Evolutionary conservation across 1,140 invertebrate species (phyloP), one percentile per base, ranked within the genome.

Genomic region (Scaptomyza hsui): DNA sequence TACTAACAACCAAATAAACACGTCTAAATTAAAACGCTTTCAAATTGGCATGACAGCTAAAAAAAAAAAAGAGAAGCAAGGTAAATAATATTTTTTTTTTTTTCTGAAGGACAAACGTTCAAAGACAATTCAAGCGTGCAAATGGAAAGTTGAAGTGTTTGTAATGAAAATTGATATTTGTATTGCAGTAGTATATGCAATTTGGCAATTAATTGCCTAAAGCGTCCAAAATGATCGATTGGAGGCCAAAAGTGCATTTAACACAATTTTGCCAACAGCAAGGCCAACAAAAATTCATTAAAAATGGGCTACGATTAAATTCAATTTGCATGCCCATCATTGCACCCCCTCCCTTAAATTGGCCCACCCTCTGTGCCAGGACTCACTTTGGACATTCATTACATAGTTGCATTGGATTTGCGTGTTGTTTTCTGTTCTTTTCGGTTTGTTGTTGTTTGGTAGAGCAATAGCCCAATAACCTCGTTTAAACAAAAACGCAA

Each of bases 141-240:
- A 45, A 26, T 5, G 15, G 10, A 13, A 5, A 44, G 52, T 15
- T 18, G 9, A 41, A 48, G 32, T 70, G 26, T 29, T n/a, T n/a
- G 51, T 56, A 63, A 56, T 67, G 67, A 52, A 45, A 61, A 68
- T 61, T 35, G 35, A 29, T 63, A 70, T 67, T 49, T 7, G 47
- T 52, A 49, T 44, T 64, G 29, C 49, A 62, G n/a, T n/a, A n/a
- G n/a, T n/a, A 48, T 51, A 42, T 29, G 42, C 37, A 53, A 48
- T 69, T 55, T 13, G 16, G 48, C 65, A 62, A 47, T 69, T 61
- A 59, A 70, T 64, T 47, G 32, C 47, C 35, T 26, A 41, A 37
- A 12, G 29, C 18, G n/a, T 10, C 41, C 21, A 51, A 52, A 53
- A 24, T 69, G 59, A 69, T 51, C 56, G 64, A 61, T 37, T 18